These are phyloP conservation scores for Drosophila elegans DNA, from an alignment of 1,140 invertebrate genomes.

Conservation along the genomic window DNA sequence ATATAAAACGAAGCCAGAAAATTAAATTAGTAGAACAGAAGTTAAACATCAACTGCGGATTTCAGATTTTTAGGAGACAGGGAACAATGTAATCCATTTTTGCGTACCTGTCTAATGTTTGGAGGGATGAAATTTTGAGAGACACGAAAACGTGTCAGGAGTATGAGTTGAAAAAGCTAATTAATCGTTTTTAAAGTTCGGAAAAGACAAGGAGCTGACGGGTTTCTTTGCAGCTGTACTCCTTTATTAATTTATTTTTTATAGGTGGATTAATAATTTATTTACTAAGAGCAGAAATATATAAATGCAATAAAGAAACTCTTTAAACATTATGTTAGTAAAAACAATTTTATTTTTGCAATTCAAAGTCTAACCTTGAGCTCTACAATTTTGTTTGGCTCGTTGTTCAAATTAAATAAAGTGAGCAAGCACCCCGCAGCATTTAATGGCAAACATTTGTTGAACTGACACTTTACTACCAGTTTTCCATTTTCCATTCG, in stretches of 20 bases:
- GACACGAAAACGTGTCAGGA: neutral
- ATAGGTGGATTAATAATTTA: neutral
- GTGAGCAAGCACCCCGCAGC: conserved; percentile 25
- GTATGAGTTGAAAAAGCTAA: neutral
- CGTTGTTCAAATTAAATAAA: conserved; percentile 16
- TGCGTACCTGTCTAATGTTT: neutral
- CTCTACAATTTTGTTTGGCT: neutral
- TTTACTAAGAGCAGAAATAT: neutral
- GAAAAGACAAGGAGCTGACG: no score
- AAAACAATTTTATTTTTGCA: neutral
- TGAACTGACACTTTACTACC: conserved; percentile 26
- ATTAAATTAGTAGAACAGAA: conserved; percentile 28
- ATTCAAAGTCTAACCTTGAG: neutral
- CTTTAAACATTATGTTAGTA: no score
- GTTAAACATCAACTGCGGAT: neutral
- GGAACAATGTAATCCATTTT: conserved; percentile 4
- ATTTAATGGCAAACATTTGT: conserved; percentile 38
- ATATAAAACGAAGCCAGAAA: conserved; percentile 33
- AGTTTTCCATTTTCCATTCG: conserved; percentile 9
- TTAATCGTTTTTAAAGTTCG: neutral
- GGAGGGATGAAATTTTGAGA: neutral
- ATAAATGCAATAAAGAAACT: no score
- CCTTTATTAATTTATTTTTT: neutral
- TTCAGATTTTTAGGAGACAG: neutral
- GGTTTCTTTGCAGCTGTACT: neutral